Conservation (phyloP, 2,888 invertebrate genomes). For the Tetropium fuscum region DNA sequence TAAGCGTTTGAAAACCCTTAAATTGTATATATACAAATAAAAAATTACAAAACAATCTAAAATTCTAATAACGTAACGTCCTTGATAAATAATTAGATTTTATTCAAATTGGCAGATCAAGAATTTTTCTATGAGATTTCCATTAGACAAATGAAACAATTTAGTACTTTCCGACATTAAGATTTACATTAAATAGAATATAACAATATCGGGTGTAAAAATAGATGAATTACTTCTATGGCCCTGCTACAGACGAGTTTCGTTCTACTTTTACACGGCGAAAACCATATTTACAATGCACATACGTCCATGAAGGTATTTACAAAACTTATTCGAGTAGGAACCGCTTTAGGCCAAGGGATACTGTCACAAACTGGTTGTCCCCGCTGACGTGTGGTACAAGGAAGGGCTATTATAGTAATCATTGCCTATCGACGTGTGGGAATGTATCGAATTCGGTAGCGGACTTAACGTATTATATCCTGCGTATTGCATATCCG, state of each 20-base stretch:
- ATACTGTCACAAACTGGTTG: constrained; percentile 93
- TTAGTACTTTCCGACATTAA: constrained; percentile 16
- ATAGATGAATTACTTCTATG: not conserved
- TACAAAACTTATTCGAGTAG: constrained; percentile 42
- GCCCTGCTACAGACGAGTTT: not conserved
- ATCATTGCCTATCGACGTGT: constrained; percentile 72
- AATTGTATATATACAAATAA: constrained; percentile 29
- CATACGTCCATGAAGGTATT: constrained; percentile 23
- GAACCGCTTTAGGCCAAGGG: constrained; percentile 81
- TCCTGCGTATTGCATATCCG: constrained; percentile 77
- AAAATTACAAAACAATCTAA: constrained; percentile 25
- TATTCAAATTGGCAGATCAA: constrained; percentile 35
- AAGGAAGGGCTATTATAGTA: constrained; percentile 88
- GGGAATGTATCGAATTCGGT: constrained; percentile 72
- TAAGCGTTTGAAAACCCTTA: constrained; percentile 38
- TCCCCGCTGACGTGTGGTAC: constrained; percentile 77
- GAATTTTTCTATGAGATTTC: constrained; percentile 32
- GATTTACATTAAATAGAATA: constrained; percentile 8
- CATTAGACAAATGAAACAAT: constrained; percentile 12
- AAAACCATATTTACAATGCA: constrained; percentile 27
- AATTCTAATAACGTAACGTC: not conserved
- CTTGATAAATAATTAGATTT: constrained; percentile 21
- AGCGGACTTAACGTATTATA: constrained; percentile 74
- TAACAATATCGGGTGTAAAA: constrained; percentile 11
- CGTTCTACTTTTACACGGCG: constrained; percentile 8